These are phyloP conservation scores for Phenganax subtilis DNA, from an alignment of 92 coral and sea anemone genomes.

Conservation along the genomic window DNA sequence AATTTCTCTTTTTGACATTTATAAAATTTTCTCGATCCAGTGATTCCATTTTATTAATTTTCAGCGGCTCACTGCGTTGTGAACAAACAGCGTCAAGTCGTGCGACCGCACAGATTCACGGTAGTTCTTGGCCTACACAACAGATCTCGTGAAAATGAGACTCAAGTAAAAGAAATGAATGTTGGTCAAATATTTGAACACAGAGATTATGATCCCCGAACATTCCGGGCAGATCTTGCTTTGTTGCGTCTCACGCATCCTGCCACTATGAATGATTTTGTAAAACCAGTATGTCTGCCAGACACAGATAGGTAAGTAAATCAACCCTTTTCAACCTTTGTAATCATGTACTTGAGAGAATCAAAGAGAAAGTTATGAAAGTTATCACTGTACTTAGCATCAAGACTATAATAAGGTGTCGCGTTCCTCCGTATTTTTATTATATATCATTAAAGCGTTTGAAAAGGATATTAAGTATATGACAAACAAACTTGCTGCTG, in stretches of 20 bases:
- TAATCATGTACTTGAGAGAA: no score
- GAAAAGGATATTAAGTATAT: no score
- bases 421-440: no score
- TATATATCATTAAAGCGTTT: no score
- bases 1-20: background rate
- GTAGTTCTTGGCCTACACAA: slow-evolving; percentile 67
- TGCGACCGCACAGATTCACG: slow-evolving; percentile 41
- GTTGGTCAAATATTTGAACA: slow-evolving; percentile 69
- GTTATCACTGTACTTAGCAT: no score
- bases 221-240: slow-evolving; percentile 86
- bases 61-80: slow-evolving; percentile 93
- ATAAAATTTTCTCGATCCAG: background rate
- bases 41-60: background rate
- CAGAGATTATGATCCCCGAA: slow-evolving; percentile 44
- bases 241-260: slow-evolving; percentile 69
- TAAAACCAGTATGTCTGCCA: slow-evolving; percentile 84
- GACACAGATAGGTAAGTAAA: slow-evolving; percentile 56
- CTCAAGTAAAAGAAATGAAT: slow-evolving; percentile 66
- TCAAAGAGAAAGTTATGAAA: no score
- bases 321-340: no score
- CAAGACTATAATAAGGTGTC: no score
- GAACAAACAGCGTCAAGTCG: slow-evolving; percentile 40
- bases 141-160: slow-evolving; percentile 53
- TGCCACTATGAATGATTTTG: slow-evolving; percentile 62
- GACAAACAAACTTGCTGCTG: no score